Evolutionary conservation across 1,140 invertebrate genomes (phyloP).

Genomic region (Drosophila mayri): DNA sequence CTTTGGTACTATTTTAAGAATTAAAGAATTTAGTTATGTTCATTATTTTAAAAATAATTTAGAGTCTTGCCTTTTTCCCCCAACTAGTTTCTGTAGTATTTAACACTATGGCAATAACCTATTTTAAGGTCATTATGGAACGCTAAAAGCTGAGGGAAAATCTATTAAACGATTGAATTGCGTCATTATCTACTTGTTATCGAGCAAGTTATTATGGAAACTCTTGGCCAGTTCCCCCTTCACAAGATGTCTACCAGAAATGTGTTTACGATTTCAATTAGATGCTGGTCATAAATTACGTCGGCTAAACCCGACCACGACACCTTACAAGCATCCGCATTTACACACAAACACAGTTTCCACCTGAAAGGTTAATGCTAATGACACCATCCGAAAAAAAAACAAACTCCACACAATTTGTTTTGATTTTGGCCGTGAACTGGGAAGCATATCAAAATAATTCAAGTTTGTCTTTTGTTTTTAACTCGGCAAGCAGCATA

Average conservation of each 20-base stretch:
- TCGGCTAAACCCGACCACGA: conserved; percentile 35
- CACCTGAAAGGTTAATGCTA: conserved; percentile 58
- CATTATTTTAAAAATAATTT: no score
- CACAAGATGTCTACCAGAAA: conserved; percentile 13
- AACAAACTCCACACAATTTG: conserved; percentile 17
- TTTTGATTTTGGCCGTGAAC: conserved; percentile 64
- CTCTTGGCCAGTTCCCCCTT: conserved; percentile 18
- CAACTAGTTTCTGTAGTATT: background rate
- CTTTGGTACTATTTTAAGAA: no score
- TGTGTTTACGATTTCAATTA: conserved; percentile 59
- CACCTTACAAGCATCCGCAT: conserved; percentile 66
- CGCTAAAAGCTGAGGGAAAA: conserved; percentile 10
- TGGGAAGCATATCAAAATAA: conserved; percentile 51
- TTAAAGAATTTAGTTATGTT: no score
- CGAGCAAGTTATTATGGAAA: conserved; percentile 12
- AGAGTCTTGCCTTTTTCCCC: no score
- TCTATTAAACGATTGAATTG: background rate
- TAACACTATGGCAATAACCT: conserved; percentile 8
- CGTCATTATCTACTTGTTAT: conserved; percentile 28
- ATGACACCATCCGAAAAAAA: conserved; percentile 49
- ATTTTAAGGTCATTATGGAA: conserved; percentile 13
- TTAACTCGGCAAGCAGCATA: conserved; percentile 28
- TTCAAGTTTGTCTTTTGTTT: conserved; percentile 54
- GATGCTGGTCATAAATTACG: conserved; percentile 44
- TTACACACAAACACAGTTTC: conserved; percentile 35